Conservation (phyloP, 2,797 vertebrate species). For the Benthosema pterotum region DNA sequence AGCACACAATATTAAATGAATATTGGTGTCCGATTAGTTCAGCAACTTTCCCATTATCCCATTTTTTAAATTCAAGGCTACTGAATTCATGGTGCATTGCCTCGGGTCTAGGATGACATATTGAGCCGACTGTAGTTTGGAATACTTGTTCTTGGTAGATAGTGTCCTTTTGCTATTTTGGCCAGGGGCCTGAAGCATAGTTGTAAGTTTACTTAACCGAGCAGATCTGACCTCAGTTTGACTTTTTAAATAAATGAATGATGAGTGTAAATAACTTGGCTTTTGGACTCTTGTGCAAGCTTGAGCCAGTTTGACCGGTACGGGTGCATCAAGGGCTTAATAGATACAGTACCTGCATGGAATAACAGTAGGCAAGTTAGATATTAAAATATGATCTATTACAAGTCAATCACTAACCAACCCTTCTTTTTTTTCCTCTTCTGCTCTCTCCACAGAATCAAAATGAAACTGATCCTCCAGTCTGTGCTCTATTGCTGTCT, state of each 20-base stretch:
- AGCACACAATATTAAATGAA: slow-evolving; percentile 13
- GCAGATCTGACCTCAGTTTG: slow-evolving; percentile 76
- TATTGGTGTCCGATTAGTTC: not conserved
- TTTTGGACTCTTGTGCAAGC: slow-evolving; percentile 81
- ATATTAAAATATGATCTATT: slow-evolving; percentile 40
- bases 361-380: slow-evolving; percentile 42
- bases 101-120: slow-evolving; percentile 8
- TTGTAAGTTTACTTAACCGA: slow-evolving; percentile 76
- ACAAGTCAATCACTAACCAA: slow-evolving; percentile 50
- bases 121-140: slow-evolving; percentile 52
- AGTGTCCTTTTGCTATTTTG: slow-evolving; percentile 66
- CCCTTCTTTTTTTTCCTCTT: slow-evolving; percentile 43
- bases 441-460: slow-evolving; percentile 68
- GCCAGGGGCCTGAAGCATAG: slow-evolving; percentile 68
- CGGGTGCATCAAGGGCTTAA: slow-evolving; percentile 22
- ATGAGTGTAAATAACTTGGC: slow-evolving; percentile 75
- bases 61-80: slow-evolving; percentile 4
- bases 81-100: slow-evolving; percentile 10
- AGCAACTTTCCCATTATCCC: not conserved
- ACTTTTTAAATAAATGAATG: slow-evolving; percentile 81
- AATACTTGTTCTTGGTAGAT: slow-evolving; percentile 47
- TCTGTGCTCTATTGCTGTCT: slow-evolving; percentile 87
- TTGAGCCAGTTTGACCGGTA: slow-evolving; percentile 31
- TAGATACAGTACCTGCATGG: slow-evolving; percentile 41
- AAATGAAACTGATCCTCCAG: slow-evolving; percentile 87